Evolutionary conservation across 2,797 vertebrate species (phyloP), one percentile per base, ranked within the genome.

Genomic region (Calcarius lapponicus): DNA sequence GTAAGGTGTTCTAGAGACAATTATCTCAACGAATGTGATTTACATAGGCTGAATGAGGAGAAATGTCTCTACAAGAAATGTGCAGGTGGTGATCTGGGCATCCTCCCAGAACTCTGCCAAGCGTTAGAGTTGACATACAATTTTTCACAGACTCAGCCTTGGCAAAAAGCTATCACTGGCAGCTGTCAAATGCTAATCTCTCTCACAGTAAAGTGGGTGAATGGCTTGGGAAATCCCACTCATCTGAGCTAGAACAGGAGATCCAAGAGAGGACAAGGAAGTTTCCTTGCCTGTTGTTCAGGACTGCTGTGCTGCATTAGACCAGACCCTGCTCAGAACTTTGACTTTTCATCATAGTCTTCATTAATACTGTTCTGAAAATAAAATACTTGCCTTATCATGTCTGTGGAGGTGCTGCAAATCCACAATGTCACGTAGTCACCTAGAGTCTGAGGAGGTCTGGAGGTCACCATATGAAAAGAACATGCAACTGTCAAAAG

Each of bases 141-240:
- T 75, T 90, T 93, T 94, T 88, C 83, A 85, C 93, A 95, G 92
- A 70, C 28, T 6, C 26, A 84, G 83, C 36, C 47, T 70, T 97
- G 90, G 92, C 93, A 95, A 56, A 81, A 88, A 36, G 26, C 10
- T 91, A 24, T 64, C 3, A 10, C 40, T 92, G 74, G 71, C 96
- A 94, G 78, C 78, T 92, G 90, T 89, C 88, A 94, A 92, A 95
- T 90, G 88, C 67, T 92, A 64, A 90, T 95, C 56, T 85, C 81
- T 88, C 60, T 53, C 71, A 71, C 67, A 73, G 51, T 84, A 82
- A 94, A 95, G 74, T 0, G 40, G 21, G 32, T 86, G 78, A 88
- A 60, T 82, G 67, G 34, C 45, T 90, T 92, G 88, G 78, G 80
- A 96, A 92, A 90, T 91, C 80, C 71, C 80, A 95, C 65, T 62